Conservation (phyloP, 2,113 vertebrate species). For the Macheiramphus alcinus region DNA sequence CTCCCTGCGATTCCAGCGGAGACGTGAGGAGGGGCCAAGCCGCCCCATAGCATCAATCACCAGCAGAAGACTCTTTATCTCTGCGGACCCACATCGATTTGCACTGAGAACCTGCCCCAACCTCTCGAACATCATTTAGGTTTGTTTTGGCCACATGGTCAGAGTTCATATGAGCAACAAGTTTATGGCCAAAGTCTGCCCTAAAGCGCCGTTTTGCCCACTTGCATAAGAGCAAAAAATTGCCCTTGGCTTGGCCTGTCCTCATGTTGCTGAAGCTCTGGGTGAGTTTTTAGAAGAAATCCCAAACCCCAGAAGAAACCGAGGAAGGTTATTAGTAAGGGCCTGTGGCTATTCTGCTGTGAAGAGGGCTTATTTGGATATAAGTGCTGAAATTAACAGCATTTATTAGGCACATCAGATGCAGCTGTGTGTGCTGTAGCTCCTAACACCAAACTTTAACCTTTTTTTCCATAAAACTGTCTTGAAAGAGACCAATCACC, state of each 20-base stretch:
- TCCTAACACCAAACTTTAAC: not conserved
- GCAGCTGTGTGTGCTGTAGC: not conserved
- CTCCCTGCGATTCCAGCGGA: not conserved
- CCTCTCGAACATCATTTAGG: not conserved
- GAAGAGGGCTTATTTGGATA: not conserved
- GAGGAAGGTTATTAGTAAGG: not conserved
- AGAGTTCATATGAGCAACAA: not conserved
- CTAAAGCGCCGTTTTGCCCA: accelerated
- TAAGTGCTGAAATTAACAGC: not conserved
- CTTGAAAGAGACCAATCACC: not conserved
- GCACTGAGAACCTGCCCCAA: not conserved
- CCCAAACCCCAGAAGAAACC: not conserved
- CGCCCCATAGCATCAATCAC: not conserved
- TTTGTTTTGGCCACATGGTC: slow-evolving; percentile 1
- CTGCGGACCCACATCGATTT: not conserved
- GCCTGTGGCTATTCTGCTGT: not conserved
- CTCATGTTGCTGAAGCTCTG: not conserved
- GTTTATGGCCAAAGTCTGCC: slow-evolving; percentile 40
- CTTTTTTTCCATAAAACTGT: not conserved
- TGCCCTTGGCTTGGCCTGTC: not conserved
- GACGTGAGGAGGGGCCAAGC: not conserved
- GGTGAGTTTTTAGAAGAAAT: not conserved
- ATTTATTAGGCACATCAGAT: not conserved
- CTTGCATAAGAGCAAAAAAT: slow-evolving; percentile 11
- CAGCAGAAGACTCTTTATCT: not conserved